Evolutionary conservation across 2,888 invertebrate genomes (phyloP), one percentile per base, ranked within the genome.

Genomic region (Phyllotreta striolata): DNA sequence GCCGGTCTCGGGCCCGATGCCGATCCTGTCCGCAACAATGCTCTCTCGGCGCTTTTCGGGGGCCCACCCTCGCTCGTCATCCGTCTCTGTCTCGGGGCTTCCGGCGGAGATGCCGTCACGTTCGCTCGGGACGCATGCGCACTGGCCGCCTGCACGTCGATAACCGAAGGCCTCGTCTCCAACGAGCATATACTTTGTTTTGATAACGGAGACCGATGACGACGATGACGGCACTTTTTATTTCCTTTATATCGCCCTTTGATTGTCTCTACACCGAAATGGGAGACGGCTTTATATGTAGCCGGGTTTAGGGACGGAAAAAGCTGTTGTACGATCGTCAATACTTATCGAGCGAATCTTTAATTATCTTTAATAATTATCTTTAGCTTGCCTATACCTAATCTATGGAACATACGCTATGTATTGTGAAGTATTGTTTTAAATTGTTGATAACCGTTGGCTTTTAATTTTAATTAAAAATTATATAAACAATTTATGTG

Each of bases 161-260:
- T 64, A 64, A 64, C 61, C 24, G 24, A 24, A 41, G 10, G 10
- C 41, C 9, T 41, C 9, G 9, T n/a, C 41, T 41, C 41, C 5
- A 9, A 3, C 41, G 1, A 4, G 10, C n/a, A 44, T 35, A 51
- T 51, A 59, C 59, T 59, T 51, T 47, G 59, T 52, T 60, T 60
- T 60, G 60, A 60, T 60, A 60, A 60, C 60, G 35, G 41, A 54
- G 52, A 38, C 52, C 60, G 60, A 60, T 60, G 44, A 44, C 55
- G 55, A 55, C 40, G 12, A 47, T 41, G 55, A 40, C 55, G 55
- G 55, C 55, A 55, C 43, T 55, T 55, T 55, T 55, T 55, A 55
- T 55, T 43, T 55, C 12, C 34, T 41, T 5, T 14, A 43, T 40
- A 37, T 43, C 56, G 43, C 56, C 43, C 44, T 56, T 44, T 55